Evolutionary conservation across 2,888 invertebrate genomes (phyloP), one percentile per base, ranked within the genome.

Genomic region (Mantis religiosa): DNA sequence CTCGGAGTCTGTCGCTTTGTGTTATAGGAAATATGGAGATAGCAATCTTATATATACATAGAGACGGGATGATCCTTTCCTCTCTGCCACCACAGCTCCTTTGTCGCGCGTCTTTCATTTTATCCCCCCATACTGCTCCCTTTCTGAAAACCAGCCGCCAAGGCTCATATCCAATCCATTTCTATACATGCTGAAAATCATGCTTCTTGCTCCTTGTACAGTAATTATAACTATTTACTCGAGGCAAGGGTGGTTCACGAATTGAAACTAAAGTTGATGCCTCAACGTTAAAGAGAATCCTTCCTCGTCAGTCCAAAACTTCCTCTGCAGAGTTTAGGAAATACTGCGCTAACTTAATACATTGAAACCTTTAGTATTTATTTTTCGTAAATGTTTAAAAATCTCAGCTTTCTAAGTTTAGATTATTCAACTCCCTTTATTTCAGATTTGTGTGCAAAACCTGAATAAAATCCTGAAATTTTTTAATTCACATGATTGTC

Each of bases 1-100:
- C 85, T 87, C 82, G n/a, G 82, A 87, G 87, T 87, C 87, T 87
- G 87, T 82, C 87, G 87, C 87, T 87, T 87, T 87, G 87, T 87
- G 87, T 87, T 87, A 87, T 87, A 87, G 87, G 87, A 87, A 87
- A 87, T 87, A 87, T 87, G 87, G 87, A 87, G 87, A 87, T 87
- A 87, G 87, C 87, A 87, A 87, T 87, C 87, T 87, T 87, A 87
- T 87, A 87, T 87, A 87, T 87, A 87, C 27, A 87, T 82, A 87
- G 82, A 87, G 54, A 71, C 54, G 54, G 54, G 87, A 87, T 87
- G 30, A 87, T 87, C 87, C 82, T 47, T 54, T 86, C 81, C 87
- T 30, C 30, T 83, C 87, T 41, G 8, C 84, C 20, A 28, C 84
- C 84, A 28, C 85, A 85, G 71, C 84, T 90, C 89, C 88, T 84